A percentile compares a stretch with the other conserved stretches of the same genome.
These are phyloP conservation scores for Lycia hirtaria DNA, from an alignment of 2,888 invertebrate species.

Conservation along the genomic window DNA sequence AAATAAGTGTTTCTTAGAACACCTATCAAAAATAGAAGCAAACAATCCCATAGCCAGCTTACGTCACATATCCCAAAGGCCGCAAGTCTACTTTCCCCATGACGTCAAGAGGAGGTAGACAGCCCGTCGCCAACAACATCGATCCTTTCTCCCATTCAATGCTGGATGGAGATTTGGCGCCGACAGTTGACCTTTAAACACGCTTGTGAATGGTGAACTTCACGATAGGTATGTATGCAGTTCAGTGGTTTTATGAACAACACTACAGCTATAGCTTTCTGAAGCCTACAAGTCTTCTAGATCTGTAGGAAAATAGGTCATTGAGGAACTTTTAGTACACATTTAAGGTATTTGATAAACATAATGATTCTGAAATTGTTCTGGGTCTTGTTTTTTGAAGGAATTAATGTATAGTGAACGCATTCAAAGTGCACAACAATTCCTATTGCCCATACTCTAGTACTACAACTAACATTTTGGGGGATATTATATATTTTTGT, in stretches of 20 bases:
- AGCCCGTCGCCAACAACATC: constrained; percentile 57
- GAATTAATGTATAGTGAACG: too few relatives aligned
- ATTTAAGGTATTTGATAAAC: too few relatives aligned
- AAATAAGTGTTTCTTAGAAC: background rate
- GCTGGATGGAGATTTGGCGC: constrained; percentile 35
- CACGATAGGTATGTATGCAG: constrained; percentile 1
- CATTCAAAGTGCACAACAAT: too few relatives aligned
- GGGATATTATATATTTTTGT: too few relatives aligned
- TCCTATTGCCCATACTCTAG: too few relatives aligned
- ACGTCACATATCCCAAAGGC: constrained; percentile 28
- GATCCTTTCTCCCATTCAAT: constrained; percentile 57
- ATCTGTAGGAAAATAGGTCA: background rate
- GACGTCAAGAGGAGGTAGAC: constrained; percentile 63
- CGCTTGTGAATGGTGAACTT: constrained; percentile 16
- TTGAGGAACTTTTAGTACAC: background rate
- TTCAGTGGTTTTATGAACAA: constrained; percentile 6
- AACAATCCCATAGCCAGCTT: constrained; percentile 5
- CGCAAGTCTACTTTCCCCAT: constrained; percentile 47
- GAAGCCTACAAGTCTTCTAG: background rate
- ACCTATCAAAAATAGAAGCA: background rate
- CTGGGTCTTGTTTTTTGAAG: too few relatives aligned
- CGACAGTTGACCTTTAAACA: constrained; percentile 18
- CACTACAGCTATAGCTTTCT: background rate
- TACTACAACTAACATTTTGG: too few relatives aligned
- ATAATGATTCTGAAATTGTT: too few relatives aligned